Conservation (phyloP, 2,797 vertebrate species). For the Coendou prehensilis region DNA sequence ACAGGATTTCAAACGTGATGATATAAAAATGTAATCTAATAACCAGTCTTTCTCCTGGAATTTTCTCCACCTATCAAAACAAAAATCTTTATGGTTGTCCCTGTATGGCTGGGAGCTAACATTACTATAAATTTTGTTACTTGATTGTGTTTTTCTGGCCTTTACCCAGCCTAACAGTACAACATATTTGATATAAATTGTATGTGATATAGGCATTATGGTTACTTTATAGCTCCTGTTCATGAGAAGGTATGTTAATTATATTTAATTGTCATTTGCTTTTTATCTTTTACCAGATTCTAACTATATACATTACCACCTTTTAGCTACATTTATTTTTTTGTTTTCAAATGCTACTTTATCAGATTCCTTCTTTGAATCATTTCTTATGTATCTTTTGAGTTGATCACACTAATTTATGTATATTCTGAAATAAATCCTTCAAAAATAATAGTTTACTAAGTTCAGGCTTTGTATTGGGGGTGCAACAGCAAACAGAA, state of each 20-base stretch:
- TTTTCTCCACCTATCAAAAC: background rate
- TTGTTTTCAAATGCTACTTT: background rate
- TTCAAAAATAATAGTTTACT: background rate
- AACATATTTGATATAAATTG: background rate
- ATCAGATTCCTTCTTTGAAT: background rate
- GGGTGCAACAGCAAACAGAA: no score
- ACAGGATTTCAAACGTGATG: background rate
- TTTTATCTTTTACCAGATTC: background rate
- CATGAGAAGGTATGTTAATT: background rate
- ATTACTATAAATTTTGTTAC: no score
- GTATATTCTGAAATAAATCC: background rate
- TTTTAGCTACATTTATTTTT: background rate
- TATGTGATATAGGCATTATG: accelerated
- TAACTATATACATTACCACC: no score
- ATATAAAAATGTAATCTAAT: background rate
- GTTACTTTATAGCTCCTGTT: background rate
- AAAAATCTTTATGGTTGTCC: background rate
- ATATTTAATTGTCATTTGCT: background rate
- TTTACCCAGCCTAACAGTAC: background rate
- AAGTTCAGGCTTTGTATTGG: accelerated
- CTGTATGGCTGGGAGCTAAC: background rate
- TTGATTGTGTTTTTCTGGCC: background rate
- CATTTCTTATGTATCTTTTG: background rate
- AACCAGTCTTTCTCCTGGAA: background rate
- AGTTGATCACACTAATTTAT: background rate